Conservation (phyloP, 2,797 vertebrate genomes). For the Arrhamphus sclerolepis region DNA sequence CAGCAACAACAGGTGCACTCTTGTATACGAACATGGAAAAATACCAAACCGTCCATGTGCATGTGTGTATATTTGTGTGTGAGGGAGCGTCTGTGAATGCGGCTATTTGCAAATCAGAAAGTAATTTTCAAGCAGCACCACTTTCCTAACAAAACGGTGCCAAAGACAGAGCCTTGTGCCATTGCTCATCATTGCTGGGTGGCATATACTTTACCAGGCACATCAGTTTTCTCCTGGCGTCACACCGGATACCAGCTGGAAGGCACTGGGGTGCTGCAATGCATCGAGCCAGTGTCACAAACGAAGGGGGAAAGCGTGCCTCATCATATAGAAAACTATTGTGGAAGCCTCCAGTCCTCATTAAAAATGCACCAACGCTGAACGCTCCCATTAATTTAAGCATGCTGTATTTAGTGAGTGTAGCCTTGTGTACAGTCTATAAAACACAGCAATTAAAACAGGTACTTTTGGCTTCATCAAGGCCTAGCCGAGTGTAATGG, state of each 20-base stretch:
- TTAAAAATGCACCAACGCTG: slow-evolving; percentile 81
- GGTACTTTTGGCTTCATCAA: slow-evolving; percentile 76
- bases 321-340: slow-evolving; percentile 78
- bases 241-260: slow-evolving; percentile 74
- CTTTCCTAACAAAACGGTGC: slow-evolving; percentile 12
- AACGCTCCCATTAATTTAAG: slow-evolving; percentile 79
- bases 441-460: slow-evolving; percentile 80
- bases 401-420: slow-evolving; percentile 73
- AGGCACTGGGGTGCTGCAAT: slow-evolving; percentile 55
- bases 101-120: slow-evolving; percentile 44
- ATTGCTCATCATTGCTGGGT: slow-evolving; percentile 35
- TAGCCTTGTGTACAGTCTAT: slow-evolving; percentile 80
- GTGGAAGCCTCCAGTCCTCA: slow-evolving; percentile 78
- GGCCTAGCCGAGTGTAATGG: slow-evolving; percentile 62
- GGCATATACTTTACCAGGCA: slow-evolving; percentile 51
- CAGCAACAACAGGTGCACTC: slow-evolving; percentile 60
- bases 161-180: slow-evolving; percentile 35
- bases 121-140: slow-evolving; percentile 31
- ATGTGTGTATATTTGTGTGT: slow-evolving; percentile 27
- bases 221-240: slow-evolving; percentile 61
- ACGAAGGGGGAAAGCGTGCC: slow-evolving; percentile 62
- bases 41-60: slow-evolving; percentile 39
- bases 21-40: slow-evolving; percentile 47
- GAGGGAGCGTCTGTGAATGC: slow-evolving; percentile 32
- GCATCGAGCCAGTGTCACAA: slow-evolving; percentile 66